Evolutionary conservation across 2,113 vertebrate genomes (phyloP), one percentile per base, ranked within the genome.

Genomic region (Dicentrarchus labrax): DNA sequence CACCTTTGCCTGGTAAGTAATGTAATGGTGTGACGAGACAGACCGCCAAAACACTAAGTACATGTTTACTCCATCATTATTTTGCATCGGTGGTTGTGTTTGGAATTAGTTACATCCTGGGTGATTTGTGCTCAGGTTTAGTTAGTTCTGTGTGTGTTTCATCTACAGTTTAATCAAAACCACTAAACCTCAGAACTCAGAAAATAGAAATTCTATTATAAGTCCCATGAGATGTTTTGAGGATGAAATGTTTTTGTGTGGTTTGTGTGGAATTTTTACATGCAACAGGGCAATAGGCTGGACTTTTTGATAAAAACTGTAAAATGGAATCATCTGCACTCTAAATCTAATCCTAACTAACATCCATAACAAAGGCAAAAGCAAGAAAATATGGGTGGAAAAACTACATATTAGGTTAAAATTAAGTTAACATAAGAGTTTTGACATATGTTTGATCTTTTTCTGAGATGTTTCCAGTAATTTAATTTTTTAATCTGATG

Each of bases 1-100:
- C 65, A 82, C 90, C 81, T 90, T 86, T 73, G 67, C 84, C 61
- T 78, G 74, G 53, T 91, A 83, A 81, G 80, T 85, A 86, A 83
- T 64, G 77, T 72, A 62, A 78, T 75, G 70, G 75, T 74, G 65
- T 66, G 71, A 85, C 69, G 65, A 54, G 72, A 89, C 80, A 45
- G 6, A 15, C 66, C 76, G 82, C 90, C 93, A 90, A 85, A 82
- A 78, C 72, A 54, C 69, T 85, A 72, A 88, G 83, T 72, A 78
- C 74, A 76, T 76, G 66, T 89, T 86, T 68, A 81, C 85, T 83
- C 71, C 79, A 64, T 73, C 65, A 79, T 86, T 61, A 78, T 83
- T 77, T 78, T 86, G 80, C 76, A 62, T 76, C n/a, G 38, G 41
- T 78, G 76, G 50, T 81, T 83, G 38, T 80, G 83, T 87, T 89